Evolutionary conservation across 2,797 vertebrate species (phyloP).

Genomic region (Trachurus trachurus): DNA sequence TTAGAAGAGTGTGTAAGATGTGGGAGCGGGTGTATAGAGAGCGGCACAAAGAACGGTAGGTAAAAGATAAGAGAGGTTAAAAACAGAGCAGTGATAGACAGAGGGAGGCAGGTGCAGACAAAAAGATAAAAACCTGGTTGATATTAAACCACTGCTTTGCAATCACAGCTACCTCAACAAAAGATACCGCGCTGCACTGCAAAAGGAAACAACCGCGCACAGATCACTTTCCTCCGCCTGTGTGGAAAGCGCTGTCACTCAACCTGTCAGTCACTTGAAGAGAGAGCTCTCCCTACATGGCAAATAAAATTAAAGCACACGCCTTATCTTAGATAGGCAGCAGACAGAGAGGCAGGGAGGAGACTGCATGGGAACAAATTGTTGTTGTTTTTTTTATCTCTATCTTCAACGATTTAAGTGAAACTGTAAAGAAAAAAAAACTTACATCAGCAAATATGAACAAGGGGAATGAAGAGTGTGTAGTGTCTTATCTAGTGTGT

Average conservation of each 20-base stretch:
- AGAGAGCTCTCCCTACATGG: constrained; percentile 36
- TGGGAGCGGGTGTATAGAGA: not conserved
- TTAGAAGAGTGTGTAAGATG: not conserved
- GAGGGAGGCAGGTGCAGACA: constrained; percentile 18
- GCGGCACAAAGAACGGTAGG: not conserved
- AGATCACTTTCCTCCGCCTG: constrained; percentile 28
- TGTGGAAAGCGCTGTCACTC: constrained; percentile 56
- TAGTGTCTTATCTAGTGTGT: constrained; percentile 13
- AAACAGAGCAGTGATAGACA: constrained; percentile 23
- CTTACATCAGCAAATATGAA: constrained; percentile 18
- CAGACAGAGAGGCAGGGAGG: constrained; percentile 5
- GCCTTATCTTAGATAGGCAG: constrained; percentile 20
- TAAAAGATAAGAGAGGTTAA: not conserved
- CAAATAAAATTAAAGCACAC: constrained; percentile 47
- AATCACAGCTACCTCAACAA: constrained; percentile 39
- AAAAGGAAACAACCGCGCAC: constrained; percentile 28
- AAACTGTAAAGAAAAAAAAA: constrained; percentile 17
- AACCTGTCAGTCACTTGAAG: constrained; percentile 58
- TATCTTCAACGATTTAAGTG: constrained; percentile 9
- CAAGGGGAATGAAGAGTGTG: not conserved
- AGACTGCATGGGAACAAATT: constrained; percentile 1
- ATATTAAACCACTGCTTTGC: constrained; percentile 44
- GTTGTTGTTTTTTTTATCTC: constrained; percentile 25
- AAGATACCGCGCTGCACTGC: constrained; percentile 16
- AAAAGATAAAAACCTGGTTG: constrained; percentile 28